Base-by-base conservation (phyloP, 1,140 invertebrate species). In the Telenomus remus region DNA sequence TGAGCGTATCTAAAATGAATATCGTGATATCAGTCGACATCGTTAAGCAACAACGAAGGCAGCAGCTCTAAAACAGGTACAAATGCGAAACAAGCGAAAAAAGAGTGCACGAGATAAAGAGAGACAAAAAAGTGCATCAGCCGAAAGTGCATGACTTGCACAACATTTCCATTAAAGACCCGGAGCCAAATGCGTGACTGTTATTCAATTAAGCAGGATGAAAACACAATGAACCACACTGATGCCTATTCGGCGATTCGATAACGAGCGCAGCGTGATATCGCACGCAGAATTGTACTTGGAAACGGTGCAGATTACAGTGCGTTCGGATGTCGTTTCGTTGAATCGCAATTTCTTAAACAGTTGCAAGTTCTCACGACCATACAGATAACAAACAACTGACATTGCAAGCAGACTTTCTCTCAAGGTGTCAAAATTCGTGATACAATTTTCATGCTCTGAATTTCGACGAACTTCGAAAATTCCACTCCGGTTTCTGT, bases 121-220 rank as follows among this genome's bases (percentile, higher is more conserved):
- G 19, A 27, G 6, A 27, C 19, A 27, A 27, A 27, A 27, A 27
- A 27, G 19, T 50, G 47, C 68, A 68, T 75, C 34, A 35, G 72
- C 57, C 63, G n/a, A 75, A 75, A 75, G 64, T 75, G 72, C 72
- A 69, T 75, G 72, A 68, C 72, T 75, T 74, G 71, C 71, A 54
- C 0, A 37, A 63, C 68, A 64, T 68, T 68, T 75, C 63, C 71
- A 74, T 74, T 74, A 74, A n/a, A 66, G 61, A 5, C 15, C 34
- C 5, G 19, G 7, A 73, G 71, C 65, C 19, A 27, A 27, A 56
- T 74, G 71, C 71, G 71, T 74, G 63, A 74, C 71, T 54, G 63
- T 54, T 51, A 74, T 74, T 74, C 70, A 73, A 73, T 73, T 73
- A 73, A 55, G 42, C 12, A 48, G 61, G 19, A 73, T 65, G 46